Evolutionary conservation across 2,888 invertebrate species (phyloP), one percentile per base, ranked within the genome.

Genomic region (Eilema caniola): DNA sequence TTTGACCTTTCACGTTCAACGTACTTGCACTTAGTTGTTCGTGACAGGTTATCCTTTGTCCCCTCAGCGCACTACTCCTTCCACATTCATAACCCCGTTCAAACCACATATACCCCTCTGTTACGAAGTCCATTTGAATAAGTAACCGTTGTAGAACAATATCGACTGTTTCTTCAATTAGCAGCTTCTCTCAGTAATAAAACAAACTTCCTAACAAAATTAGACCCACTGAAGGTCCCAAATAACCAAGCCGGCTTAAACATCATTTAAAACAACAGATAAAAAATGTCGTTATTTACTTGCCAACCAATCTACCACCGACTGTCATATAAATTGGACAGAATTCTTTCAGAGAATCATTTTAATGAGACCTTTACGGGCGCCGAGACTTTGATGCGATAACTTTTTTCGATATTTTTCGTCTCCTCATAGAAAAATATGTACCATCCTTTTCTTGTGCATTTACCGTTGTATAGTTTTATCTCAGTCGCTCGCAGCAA

Each of bases 381-480:
- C 89, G 87, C 86, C 82, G 88, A 87, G 90, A 92, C 92, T 93
- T 93, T 93, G 93, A 93, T 93, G 92, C 92, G 91, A 93, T 93
- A 94, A 94, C 92, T 94, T 95, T 93, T 93, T 94, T 93, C 91
- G 90, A 92, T 92, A 93, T 92, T 93, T 93, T 93, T 92, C 74
- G 89, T 90, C 90, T 90, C 89, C 83, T 83, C 84, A 81, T 90
- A 88, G 89, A 90, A 91, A 91, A 92, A 92, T 91, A 91, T 74
- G 72, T 78, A 79, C 82, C 73, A 80, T 92, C 92, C 81, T 84
- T 81, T 78, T 92, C 88, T 75, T 74, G 74, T 88, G 78, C 79
- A 80, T 61, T 69, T 47, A 73, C 60, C 66, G 68, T 73, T 70
- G 77, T 74, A 81, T 88, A 79, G 79, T 71, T 71, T 78, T 81